phyloP scores from a whole-genome alignment of 2,888 invertebrate genomes.

The Chymomyza fuscimana region DNA sequence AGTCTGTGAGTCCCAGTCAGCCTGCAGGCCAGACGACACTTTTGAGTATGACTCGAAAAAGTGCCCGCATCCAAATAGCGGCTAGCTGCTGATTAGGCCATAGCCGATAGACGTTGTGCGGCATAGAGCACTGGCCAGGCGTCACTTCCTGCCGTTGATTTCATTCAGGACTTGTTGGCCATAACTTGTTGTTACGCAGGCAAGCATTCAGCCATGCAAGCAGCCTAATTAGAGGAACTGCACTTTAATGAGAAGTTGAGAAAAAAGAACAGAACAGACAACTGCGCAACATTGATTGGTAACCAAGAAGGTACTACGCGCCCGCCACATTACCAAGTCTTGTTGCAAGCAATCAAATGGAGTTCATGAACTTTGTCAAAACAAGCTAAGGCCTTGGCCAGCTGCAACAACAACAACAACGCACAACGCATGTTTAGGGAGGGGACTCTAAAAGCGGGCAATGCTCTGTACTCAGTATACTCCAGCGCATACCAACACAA shows the following conservation, averaged over 20 bases:
- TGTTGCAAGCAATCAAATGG: constrained; percentile 11
- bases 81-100: constrained; percentile 42
- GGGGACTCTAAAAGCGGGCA: not conserved
- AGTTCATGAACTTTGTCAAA: constrained; percentile 52
- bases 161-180: constrained; percentile 35
- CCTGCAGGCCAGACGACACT: constrained; percentile 31
- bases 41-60: constrained; percentile 32
- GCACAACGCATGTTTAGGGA: constrained; percentile 1
- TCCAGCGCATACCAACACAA: constrained; percentile 1
- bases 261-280: not conserved
- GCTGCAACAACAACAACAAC: constrained; percentile 42
- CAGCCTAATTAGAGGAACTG: constrained; percentile 42
- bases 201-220: constrained; percentile 5
- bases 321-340: not conserved
- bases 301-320: not conserved
- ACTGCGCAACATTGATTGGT: constrained; percentile 42
- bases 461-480: not conserved
- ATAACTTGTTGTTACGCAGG: constrained; percentile 8
- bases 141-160: constrained; percentile 64
- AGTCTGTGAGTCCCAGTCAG: not conserved
- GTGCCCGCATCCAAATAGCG: constrained; percentile 15
- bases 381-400: constrained; percentile 30
- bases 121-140: not conserved
- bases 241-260: constrained; percentile 50
- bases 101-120: not conserved